Evolutionary conservation across 2,888 invertebrate genomes (phyloP), one percentile per base, ranked within the genome.

Genomic region (Epistrophella euchroma): DNA sequence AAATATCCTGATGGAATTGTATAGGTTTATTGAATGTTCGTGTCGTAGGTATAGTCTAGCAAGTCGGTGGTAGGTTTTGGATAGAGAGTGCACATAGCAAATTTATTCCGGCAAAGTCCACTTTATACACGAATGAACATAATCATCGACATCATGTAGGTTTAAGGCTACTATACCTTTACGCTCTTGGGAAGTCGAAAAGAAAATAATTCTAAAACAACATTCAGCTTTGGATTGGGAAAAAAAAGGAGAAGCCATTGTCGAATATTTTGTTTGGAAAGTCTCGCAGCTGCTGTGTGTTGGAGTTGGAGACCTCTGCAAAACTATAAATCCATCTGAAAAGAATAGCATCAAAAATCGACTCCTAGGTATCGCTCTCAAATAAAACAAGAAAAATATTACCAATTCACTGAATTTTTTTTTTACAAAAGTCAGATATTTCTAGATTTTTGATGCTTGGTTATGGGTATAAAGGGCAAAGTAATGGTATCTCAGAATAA

Each of bases 91-190:
- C n/a, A n/a, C 37, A 17, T 28, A 25, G 76, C 7, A 72, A 80
- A 80, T 72, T 66, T 85, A 85, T 85, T 80, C 85, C 56, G 28
- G 22, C 75, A 60, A 68, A 82, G 45, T 58, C 47, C 43, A 76
- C 85, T 85, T 85, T 73, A 85, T 81, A 85, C 76, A 76, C 76
- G 81, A 81, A 40, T 81, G 85, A 81, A 77, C 85, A 80, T 80
- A 71, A 84, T 84, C 84, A 75, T 75, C 71, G 80, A 68, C 58
- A 77, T 82, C 82, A 68, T 73, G 52, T 76, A 52, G 72, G 73
- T 56, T 81, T 77, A 66, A 75, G 71, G 74, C 22, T 50, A 35
- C 22, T 19, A 2, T 83, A 73, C 56, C 58, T 55, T 66, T 43
- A 43, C 28, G 64, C 25, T 64, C 19, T 62, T 28, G 25, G 2